Evolutionary conservation across 2,888 invertebrate genomes (phyloP).

Genomic region (Phymatocera aterrima): DNA sequence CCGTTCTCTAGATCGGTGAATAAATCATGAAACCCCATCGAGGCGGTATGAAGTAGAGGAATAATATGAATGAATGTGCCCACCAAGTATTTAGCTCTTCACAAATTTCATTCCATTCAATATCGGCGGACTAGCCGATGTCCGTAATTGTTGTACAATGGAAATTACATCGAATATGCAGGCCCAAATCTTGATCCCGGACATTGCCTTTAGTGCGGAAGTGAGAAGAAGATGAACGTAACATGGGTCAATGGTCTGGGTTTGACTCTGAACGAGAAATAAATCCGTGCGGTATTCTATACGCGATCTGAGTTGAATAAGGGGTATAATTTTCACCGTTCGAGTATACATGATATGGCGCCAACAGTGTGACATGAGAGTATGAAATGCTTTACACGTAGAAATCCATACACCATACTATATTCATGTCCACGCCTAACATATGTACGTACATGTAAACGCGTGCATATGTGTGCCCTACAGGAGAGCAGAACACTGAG

Average conservation of each 20-base stretch:
- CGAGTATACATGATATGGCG: constrained; percentile 34
- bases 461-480: not conserved
- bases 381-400: not conserved
- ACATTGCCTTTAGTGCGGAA: too few relatives aligned
- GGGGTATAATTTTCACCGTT: constrained; percentile 43
- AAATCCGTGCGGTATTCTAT: constrained; percentile 34
- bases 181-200: too few relatives aligned
- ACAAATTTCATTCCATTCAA: not conserved
- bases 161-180: too few relatives aligned
- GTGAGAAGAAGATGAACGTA: not conserved
- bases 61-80: too few relatives aligned
- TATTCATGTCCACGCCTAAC: not conserved
- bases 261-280: constrained; percentile 60
- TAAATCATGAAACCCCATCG: too few relatives aligned
- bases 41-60: too few relatives aligned
- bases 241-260: constrained; percentile 58
- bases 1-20: too few relatives aligned
- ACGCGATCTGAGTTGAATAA: constrained; percentile 26
- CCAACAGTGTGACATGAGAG: constrained; percentile 26
- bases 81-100: too few relatives aligned
- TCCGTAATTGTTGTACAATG: not conserved
- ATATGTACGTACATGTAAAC: not conserved
- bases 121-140: not conserved
- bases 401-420: not conserved
- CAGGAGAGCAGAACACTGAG: constrained; percentile 16